Conservation (phyloP, 23 tunicate species). For the Clavelina lepadiformis region DNA sequence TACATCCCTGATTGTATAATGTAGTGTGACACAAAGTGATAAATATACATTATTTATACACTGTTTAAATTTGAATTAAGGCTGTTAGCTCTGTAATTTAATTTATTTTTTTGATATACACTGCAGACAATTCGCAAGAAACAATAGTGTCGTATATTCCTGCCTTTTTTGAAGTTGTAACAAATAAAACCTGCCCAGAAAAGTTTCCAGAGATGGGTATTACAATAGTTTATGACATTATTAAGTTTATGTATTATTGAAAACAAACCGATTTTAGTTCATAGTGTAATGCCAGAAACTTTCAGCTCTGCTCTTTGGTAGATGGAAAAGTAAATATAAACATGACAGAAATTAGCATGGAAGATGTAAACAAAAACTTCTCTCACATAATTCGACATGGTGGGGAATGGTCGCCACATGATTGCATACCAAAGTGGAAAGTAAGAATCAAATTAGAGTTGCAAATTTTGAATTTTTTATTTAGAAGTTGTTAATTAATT, state of each 20-base stretch:
- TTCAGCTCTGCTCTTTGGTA: too few species aligned
- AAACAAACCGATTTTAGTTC: too few species aligned
- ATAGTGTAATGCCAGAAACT: too few species aligned
- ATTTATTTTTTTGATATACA: too few species aligned
- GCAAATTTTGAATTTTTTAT: neutral
- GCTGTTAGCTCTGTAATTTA: too few species aligned
- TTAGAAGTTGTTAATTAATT: neutral
- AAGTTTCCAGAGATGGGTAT: conserved; percentile 11
- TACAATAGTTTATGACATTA: too few species aligned
- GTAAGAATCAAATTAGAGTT: neutral
- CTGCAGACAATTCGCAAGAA: too few species aligned
- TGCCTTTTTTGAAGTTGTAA: neutral
- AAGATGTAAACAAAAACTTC: neutral
- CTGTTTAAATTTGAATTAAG: too few species aligned
- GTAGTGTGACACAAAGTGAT: too few species aligned
- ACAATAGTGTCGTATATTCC: conserved; percentile 16
- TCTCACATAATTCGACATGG: neutral
- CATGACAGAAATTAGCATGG: neutral
- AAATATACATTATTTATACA: too few species aligned
- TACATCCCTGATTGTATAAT: too few species aligned
- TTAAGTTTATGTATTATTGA: too few species aligned
- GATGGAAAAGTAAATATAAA: neutral
- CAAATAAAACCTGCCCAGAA: conserved; percentile 1
- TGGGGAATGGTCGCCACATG: conserved; percentile 3
- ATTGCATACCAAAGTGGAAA: conserved; percentile 14